A percentile compares a stretch with the other conserved stretches of the same genome.
Conservation (phyloP, 2,797 vertebrate genomes). For the Poeciliopsis paucimaculata region DNA sequence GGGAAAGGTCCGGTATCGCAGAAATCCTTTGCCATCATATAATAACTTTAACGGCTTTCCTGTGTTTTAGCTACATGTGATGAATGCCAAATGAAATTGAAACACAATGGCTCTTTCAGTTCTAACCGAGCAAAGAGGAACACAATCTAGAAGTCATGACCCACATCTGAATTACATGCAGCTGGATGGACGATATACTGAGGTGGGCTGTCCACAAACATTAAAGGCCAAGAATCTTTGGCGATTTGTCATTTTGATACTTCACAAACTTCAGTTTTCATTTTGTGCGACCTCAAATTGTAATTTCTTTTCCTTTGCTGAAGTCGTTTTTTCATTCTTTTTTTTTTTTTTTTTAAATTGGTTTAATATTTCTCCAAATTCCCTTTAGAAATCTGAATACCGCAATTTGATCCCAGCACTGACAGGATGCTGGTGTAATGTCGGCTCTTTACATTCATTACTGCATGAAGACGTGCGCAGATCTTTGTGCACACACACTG, state of each 20-base stretch:
- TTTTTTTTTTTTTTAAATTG: background rate
- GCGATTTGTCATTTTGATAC: background rate
- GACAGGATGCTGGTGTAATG: constrained; percentile 1
- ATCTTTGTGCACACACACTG: background rate
- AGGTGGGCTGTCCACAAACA: background rate
- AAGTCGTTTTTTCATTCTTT: no score
- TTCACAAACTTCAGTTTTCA: background rate
- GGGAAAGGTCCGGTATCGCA: background rate
- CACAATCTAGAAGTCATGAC: constrained; percentile 7
- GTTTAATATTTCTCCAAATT: constrained; percentile 4
- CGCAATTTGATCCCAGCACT: background rate
- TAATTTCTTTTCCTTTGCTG: background rate
- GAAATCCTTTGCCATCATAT: background rate
- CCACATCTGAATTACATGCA: constrained; percentile 4
- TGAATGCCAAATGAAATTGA: background rate
- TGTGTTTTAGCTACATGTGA: background rate
- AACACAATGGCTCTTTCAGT: constrained; percentile 4
- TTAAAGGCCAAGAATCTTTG: background rate
- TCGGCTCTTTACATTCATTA: background rate
- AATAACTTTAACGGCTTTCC: background rate
- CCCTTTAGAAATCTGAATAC: background rate
- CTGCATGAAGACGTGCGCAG: background rate
- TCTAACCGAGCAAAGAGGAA: background rate
- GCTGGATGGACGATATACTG: background rate
- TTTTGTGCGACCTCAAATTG: background rate